These are phyloP conservation scores for Catharus ustulatus DNA, from an alignment of 2,797 vertebrate genomes.

Conservation along the genomic window DNA sequence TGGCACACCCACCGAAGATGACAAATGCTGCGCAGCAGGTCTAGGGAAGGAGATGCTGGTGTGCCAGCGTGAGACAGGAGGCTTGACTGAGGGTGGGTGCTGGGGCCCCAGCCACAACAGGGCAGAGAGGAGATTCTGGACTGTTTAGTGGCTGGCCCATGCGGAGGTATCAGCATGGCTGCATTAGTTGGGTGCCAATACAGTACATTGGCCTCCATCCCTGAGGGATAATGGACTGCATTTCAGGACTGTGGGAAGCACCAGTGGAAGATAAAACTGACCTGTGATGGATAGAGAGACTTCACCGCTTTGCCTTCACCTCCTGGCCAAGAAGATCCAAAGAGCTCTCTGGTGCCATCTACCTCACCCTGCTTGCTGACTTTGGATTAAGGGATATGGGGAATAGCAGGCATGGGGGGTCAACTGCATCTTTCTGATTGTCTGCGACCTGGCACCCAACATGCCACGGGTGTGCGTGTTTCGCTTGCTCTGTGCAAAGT, in stretches of 20 bases:
- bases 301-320: background rate
- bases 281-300: no score
- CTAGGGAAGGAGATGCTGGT: background rate
- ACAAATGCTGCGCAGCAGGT: background rate
- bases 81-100: fast-evolving
- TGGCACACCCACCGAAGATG: fast-evolving
- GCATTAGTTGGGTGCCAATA: background rate
- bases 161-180: fast-evolving
- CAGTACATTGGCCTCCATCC: fast-evolving
- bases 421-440: fast-evolving
- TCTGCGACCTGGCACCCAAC: background rate
- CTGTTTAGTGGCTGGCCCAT: background rate
- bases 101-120: no score
- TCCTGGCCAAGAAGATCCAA: background rate
- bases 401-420: fast-evolving
- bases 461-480: fast-evolving
- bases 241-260: background rate
- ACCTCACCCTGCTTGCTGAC: no score
- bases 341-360: background rate
- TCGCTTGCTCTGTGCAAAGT: background rate
- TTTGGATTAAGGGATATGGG: background rate
- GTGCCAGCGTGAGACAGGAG: background rate
- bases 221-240: background rate
- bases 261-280: background rate
- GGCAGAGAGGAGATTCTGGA: background rate